phyloP scores from a whole-genome alignment of 2,797 vertebrate genomes.

The Leontocebus nigricollis region DNA sequence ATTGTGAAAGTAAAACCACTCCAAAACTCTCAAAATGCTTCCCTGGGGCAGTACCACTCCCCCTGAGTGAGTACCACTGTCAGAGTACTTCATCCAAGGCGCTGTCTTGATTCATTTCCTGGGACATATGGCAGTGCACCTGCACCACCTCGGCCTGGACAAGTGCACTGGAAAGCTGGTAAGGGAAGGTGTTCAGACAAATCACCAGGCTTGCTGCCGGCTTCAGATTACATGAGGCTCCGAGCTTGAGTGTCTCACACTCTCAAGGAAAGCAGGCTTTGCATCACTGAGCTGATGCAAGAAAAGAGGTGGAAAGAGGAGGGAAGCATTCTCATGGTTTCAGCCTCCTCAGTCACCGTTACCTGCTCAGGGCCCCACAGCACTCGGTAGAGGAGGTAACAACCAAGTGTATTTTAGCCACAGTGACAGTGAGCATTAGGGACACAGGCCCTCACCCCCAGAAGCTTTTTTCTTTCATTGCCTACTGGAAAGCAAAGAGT shows the following conservation, averaged over 20 bases:
- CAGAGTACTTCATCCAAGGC: not conserved
- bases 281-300: not conserved
- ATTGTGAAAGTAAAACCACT: not conserved
- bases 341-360: not conserved
- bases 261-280: not conserved
- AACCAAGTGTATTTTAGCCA: not conserved
- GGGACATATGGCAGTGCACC: not conserved
- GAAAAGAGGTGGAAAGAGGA: not conserved
- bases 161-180: not conserved
- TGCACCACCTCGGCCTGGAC: fast-evolving
- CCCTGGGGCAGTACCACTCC: not conserved
- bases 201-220: not conserved
- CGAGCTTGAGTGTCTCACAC: not conserved
- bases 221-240: not conserved
- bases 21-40: not conserved
- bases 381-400: not conserved
- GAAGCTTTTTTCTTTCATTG: not conserved
- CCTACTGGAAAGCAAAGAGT: not conserved
- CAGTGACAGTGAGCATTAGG: not conserved
- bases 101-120: not conserved
- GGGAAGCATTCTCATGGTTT: not conserved
- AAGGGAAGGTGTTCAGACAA: not conserved
- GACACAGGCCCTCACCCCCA: not conserved
- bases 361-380: not conserved
- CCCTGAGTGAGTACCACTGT: too few relatives aligned